These are phyloP conservation scores for Panagrolaimus sp. DNA, from an alignment of 1,140 invertebrate species.

Conservation along the genomic window DNA sequence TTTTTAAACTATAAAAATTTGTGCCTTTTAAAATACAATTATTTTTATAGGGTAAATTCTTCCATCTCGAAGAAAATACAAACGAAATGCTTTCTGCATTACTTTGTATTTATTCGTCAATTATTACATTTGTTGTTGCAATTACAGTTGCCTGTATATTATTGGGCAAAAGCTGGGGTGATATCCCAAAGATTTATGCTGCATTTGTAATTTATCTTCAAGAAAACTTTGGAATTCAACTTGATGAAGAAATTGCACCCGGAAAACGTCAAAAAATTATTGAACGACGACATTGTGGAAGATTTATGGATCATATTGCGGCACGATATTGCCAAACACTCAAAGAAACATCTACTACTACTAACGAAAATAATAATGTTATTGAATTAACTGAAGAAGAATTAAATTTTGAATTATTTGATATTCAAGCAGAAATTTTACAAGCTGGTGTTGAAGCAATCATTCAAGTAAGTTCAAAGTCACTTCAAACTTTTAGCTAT, in stretches of 20 bases:
- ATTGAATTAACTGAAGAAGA: neutral
- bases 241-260: neutral
- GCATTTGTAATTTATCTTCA: neutral
- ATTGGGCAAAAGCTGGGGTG: neutral
- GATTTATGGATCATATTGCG: neutral
- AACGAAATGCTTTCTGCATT: no score
- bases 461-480: slow-evolving; percentile 2
- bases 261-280: slow-evolving; percentile 2
- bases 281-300: neutral
- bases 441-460: slow-evolving; percentile 12
- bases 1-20: no score
- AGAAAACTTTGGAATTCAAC: neutral
- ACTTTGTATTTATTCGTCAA: neutral
- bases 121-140: neutral
- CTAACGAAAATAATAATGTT: neutral
- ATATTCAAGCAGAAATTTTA: slow-evolving; percentile 3
- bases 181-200: neutral
- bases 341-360: neutral
- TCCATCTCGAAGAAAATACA: no score
- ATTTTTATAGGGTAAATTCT: no score
- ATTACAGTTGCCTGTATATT: neutral
- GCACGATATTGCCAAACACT: neutral
- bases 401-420: neutral
- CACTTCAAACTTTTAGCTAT: neutral
- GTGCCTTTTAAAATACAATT: no score